Evolutionary conservation across 1,140 invertebrate genomes (phyloP), one percentile per base, ranked within the genome.

Genomic region (Rhagoletis pomonella): DNA sequence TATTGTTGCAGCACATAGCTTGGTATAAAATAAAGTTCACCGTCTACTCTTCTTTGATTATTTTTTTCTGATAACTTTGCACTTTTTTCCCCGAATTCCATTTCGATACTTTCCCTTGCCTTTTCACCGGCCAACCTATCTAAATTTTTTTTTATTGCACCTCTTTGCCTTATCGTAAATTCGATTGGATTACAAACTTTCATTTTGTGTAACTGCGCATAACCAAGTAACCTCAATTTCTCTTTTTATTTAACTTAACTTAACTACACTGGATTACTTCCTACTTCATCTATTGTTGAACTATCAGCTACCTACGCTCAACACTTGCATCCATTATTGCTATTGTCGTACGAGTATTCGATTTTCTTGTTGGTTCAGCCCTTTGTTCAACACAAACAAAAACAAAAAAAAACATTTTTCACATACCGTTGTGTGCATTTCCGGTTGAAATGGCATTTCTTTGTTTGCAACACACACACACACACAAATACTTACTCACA

Each of bases 401-500:
- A 55, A 73, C 44, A 9, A 55, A 55, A 55, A 73, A 47, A 73
- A 12, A 73, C 65, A 29, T 44, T 73, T 42, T 17, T 17, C 67
- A 73, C 67, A 44, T 73, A 47, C 39, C 6, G 42, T 47, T 47
- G 67, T 73, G 67, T 47, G 67, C 67, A 73, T 12, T 73, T 73
- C 67, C 67, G 47, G 67, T 73, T 73, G 67, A 73, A 73, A 73
- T 73, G 44, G 44, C 67, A 47, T 73, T 73, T 73, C 67, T 39
- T 73, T 73, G 67, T 73, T 44, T 73, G 39, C 67, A 39, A 10
- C 14, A 17, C 10, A 10, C 17, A 44, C 67, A n/a, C 39, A 42
- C 6, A 7, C 29, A 73, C 67, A 44, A 47, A 47, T 47, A 47
- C 12, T 6, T 42, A 29, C 29, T 29, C 29, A 29, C 1, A 29